Evolutionary conservation across 2,797 vertebrate species (phyloP).

Genomic region (Botia almorhae): DNA sequence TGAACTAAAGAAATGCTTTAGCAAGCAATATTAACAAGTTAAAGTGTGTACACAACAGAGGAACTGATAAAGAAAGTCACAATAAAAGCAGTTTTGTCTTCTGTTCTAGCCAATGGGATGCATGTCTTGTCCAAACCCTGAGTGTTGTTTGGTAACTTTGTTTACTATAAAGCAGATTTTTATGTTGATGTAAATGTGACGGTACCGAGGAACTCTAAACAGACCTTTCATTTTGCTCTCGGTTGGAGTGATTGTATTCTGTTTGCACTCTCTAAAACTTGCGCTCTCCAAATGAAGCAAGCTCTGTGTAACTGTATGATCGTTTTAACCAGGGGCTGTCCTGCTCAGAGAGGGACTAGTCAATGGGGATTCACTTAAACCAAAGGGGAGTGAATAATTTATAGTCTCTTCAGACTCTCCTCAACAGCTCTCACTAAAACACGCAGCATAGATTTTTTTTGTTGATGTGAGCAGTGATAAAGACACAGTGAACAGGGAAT

Average conservation of each 20-base stretch:
- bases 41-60: not conserved
- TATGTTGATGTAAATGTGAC: slow-evolving; percentile 67
- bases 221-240: slow-evolving; percentile 62
- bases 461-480: slow-evolving; percentile 47
- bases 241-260: slow-evolving; percentile 66
- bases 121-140: slow-evolving; percentile 21
- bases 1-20: too few species aligned
- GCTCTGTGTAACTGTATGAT: slow-evolving; percentile 56
- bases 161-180: slow-evolving; percentile 60
- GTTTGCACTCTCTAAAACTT: slow-evolving; percentile 62
- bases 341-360: slow-evolving; percentile 50
- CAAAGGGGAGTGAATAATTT: slow-evolving; percentile 70
- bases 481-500: slow-evolving; percentile 18
- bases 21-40: too few species aligned
- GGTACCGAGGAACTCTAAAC: slow-evolving; percentile 62
- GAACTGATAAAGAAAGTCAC: not conserved
- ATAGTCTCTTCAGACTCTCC: slow-evolving; percentile 52
- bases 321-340: slow-evolving; percentile 60
- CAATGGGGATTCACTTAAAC: slow-evolving; percentile 66
- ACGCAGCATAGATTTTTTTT: slow-evolving; percentile 16
- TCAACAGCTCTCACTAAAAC: slow-evolving; percentile 51
- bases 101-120: slow-evolving; percentile 43
- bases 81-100: slow-evolving; percentile 4
- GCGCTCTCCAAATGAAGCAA: slow-evolving; percentile 64
- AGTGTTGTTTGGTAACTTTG: slow-evolving; percentile 20